Evolutionary conservation across 2,113 vertebrate genomes (phyloP), one percentile per base, ranked within the genome.

Genomic region (Psettodes erumei): DNA sequence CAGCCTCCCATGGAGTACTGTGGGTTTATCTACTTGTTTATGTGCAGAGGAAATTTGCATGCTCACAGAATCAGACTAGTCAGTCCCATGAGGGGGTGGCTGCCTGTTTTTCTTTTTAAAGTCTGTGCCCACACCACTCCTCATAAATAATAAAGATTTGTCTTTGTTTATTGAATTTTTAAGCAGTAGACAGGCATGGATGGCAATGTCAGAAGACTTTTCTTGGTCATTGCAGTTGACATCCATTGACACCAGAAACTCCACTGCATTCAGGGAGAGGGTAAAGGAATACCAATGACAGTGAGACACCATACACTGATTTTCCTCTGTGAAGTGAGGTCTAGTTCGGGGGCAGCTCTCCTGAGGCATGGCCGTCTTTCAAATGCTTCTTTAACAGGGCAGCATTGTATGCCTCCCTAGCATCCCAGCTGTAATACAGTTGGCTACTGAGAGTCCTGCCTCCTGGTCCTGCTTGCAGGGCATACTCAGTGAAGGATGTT

Each of bases 371-470:
- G 23, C n/a, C 1, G 0, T 64, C 54, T 42, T 37, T 62, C 6
- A 60, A n/a, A 30, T 8, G 53, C 53, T 50, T 40, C 37, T 60
- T 37, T 47, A 16, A 13, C 8, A 0, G 4, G 48, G 38, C 35
- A 45, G 53, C 25, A 65, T 21, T 11, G n/a, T 35, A 21, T 16
- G 21, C 38, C n/a, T 62, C 48, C 19, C 5, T 28, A 38, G 61
- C 48, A 68, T 16, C 48, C 53, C 19, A 58, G 23, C 37, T 48
- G 15, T 48, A 55, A 64, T 64, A 40, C 23, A 38, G 66, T 54
- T 43, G n/a, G 15, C 23, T 30, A 3, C 11, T 6, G 11, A 58
- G 38, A 19, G 10, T 33, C 4, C 37, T 58, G 42, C 15, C 50
- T n/a, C 10, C 13, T 45, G 8, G 30, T 21, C 18, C 47, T n/a